Evolutionary conservation across 2,888 invertebrate species (phyloP).

Genomic region (Brenthis daphne): DNA sequence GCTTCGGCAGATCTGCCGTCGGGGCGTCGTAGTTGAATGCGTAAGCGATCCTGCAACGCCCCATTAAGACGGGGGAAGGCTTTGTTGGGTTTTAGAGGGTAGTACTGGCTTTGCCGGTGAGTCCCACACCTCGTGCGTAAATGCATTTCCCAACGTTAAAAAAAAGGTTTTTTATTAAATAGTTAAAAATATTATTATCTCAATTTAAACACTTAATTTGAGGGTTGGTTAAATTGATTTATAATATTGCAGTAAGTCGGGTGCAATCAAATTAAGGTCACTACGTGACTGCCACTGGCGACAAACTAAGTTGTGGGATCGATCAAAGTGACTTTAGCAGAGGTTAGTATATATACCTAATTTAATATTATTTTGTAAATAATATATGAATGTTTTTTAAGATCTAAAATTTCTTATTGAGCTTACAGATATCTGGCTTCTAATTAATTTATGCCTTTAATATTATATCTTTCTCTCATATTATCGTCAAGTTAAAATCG

Average conservation of each 20-base stretch:
- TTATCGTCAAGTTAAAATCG: too few species aligned
- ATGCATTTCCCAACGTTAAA: too few species aligned
- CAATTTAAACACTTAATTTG: conserved; percentile 8
- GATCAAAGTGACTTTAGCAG: conserved; percentile 16
- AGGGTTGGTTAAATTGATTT: conserved; percentile 11
- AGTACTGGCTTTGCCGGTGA: too few species aligned
- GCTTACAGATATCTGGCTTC: too few species aligned
- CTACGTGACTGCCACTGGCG: conserved; percentile 26
- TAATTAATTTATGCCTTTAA: too few species aligned
- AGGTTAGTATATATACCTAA: conserved; percentile 1
- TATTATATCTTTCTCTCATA: too few species aligned
- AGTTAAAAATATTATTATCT: neutral
- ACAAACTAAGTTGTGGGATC: conserved; percentile 23
- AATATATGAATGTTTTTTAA: neutral
- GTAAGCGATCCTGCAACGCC: too few species aligned
- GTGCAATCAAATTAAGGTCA: conserved; percentile 29
- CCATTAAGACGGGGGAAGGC: too few species aligned
- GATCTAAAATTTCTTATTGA: neutral
- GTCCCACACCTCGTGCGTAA: too few species aligned
- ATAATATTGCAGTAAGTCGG: conserved; percentile 21
- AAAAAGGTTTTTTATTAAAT: neutral
- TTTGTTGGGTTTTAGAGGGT: too few species aligned
- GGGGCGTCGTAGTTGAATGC: too few species aligned
- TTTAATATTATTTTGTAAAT: neutral
- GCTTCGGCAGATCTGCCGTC: too few species aligned